Base-by-base conservation (phyloP, 2,888 invertebrate genomes). In the Tiliacea aurago region DNA sequence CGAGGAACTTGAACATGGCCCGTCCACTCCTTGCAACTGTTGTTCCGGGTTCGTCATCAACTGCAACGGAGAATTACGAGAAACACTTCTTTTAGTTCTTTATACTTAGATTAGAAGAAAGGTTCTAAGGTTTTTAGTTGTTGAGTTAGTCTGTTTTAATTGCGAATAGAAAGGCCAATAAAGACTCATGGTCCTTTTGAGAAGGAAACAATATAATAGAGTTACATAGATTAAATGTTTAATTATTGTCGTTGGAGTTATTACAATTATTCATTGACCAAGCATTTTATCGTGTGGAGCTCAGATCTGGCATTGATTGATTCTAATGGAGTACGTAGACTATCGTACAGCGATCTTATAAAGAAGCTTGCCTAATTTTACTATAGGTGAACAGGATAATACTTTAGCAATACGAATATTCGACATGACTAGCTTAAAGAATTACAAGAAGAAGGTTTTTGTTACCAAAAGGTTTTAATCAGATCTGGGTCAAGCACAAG, bases 1-100 rank as follows among this genome's bases (percentile, higher is more conserved):
- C 76, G 96, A 96, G 0, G 96, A 92, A 84, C 95, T 95, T 68
- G 96, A 94, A 78, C 96, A 96, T 0, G 96, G 96, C 6, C 96
- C 96, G 87, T 96, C 96, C 64, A 96, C 95, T 56, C 96, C 96
- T 80, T 95, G 95, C 73, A 95, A 84, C 81, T 92, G 94, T 85
- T 92, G 93, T 63, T 94, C 95, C 11, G 93, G 93, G 74, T 93
- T 95, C 28, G 93, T 87, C 76, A 93, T 90, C 78, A 95, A 84
- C 95, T 96, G 93, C 7, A 93, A 91, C 28, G 55, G 28, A 61
- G 37, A 37, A 53, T 55, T 71, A 41, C 33, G 15, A 66, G 11
- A 80, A 71, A 73, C 55, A 66, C 23, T n/a, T 78, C 56, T 74
- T 67, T 84, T 77, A 81, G 55, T 45, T 58, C 5, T 51, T 61